Percentiles rank a stretch among this genome's conserved stretches.
phyloP scores from a whole-genome alignment of 2,888 invertebrate genomes.

The Netelia inedita region DNA sequence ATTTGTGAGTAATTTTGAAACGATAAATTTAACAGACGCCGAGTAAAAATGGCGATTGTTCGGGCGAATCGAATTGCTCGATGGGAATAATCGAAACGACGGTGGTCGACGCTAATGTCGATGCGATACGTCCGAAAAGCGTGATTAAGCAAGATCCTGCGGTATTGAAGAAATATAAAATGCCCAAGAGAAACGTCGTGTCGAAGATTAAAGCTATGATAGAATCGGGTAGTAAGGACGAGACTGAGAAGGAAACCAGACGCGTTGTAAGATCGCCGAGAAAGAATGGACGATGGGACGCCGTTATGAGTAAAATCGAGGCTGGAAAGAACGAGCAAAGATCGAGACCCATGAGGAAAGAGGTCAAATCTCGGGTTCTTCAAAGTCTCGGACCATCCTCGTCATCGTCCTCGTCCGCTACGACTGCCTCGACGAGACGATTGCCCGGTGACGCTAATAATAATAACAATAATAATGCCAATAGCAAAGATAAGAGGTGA shows the following conservation, averaged over 20 bases:
- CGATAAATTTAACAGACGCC: slow-evolving; percentile 67
- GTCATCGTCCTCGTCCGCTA: slow-evolving; percentile 71
- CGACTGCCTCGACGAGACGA: slow-evolving; percentile 64
- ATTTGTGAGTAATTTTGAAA: neutral
- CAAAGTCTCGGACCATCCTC: slow-evolving; percentile 78
- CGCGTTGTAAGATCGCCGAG: slow-evolving; percentile 87
- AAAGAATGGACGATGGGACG: slow-evolving; percentile 91
- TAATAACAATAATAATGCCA: slow-evolving; percentile 79
- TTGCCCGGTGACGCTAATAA: slow-evolving; percentile 79
- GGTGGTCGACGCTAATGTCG: slow-evolving; percentile 74
- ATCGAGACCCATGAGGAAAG: slow-evolving; percentile 91
- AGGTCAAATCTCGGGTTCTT: slow-evolving; percentile 94
- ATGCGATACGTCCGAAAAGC: slow-evolving; percentile 59
- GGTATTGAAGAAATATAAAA: slow-evolving; percentile 90
- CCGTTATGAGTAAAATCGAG: slow-evolving; percentile 93
- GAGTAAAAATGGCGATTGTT: slow-evolving; percentile 69
- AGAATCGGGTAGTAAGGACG: slow-evolving; percentile 87
- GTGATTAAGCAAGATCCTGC: slow-evolving; percentile 76
- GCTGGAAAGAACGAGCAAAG: slow-evolving; percentile 90
- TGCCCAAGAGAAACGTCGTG: slow-evolving; percentile 92
- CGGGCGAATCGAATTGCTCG: slow-evolving; percentile 74
- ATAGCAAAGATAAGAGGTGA: slow-evolving; percentile 79
- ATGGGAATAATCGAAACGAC: slow-evolving; percentile 75
- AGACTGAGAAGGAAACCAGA: slow-evolving; percentile 87
- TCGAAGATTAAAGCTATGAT: slow-evolving; percentile 92